These are phyloP conservation scores for Dendrophyllia cribrosa DNA, from an alignment of 64 coral and sea anemone genomes.

Conservation along the genomic window DNA sequence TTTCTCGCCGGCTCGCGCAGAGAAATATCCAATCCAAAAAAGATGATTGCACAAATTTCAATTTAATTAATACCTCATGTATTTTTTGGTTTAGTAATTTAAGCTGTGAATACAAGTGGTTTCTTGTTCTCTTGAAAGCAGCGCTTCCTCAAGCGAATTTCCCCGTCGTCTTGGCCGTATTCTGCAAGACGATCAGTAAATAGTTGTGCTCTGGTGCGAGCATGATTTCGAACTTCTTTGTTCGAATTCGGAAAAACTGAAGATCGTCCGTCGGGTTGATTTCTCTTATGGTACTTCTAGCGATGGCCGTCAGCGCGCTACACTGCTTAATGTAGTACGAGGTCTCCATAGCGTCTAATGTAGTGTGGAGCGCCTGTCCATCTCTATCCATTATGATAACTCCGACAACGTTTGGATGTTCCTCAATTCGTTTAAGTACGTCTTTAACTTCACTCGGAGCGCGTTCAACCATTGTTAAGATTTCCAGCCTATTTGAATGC, in stretches of 20 bases:
- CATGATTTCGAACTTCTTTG: conserved; percentile 72
- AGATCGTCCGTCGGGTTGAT: conserved; percentile 78
- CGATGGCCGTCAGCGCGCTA: conserved; percentile 41
- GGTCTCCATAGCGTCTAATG: conserved; percentile 55
- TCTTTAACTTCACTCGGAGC: conserved; percentile 43
- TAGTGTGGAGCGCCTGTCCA: conserved; percentile 51
- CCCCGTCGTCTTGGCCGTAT: conserved; percentile 4
- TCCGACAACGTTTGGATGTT: conserved; percentile 64
- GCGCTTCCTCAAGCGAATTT: conserved; percentile 7
- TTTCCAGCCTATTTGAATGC: neutral
- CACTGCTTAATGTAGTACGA: conserved; percentile 71
- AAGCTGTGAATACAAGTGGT: neutral
- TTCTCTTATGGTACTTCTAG: conserved; percentile 55
- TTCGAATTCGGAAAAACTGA: conserved; percentile 72
- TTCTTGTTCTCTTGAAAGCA: neutral
- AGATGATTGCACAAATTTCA: neutral
- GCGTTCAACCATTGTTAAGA: conserved; percentile 52
- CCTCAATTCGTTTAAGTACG: conserved; percentile 77
- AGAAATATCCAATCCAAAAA: neutral
- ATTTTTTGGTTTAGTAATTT: conserved; percentile 14
- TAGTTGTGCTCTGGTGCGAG: conserved; percentile 70
- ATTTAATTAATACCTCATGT: neutral
- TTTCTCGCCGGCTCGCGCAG: neutral
- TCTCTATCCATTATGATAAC: conserved; percentile 54
- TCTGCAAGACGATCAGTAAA: conserved; percentile 76